Evolutionary conservation across 2,888 invertebrate species (phyloP), one percentile per base, ranked within the genome.

Genomic region (Drosophila setosimentum): DNA sequence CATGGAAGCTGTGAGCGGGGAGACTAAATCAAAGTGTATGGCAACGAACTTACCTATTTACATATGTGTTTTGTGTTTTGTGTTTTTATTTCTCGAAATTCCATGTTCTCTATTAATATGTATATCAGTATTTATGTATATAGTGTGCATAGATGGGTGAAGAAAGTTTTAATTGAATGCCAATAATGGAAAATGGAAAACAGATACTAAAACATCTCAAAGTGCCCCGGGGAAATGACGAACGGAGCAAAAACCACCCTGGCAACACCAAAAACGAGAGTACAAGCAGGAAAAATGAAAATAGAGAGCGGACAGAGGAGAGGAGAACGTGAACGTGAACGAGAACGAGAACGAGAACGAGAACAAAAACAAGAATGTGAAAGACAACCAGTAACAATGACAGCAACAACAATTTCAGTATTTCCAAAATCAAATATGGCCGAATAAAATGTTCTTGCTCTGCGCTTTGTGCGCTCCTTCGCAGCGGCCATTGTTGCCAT

Each of bases 401-500:
- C 62, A 79, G 64, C 72, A 84, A 75, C 71, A 80, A 78, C 81
- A 84, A 78, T 76, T 83, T 79, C 63, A 71, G 80, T 71, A 87
- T 78, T 81, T 83, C 78, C 82, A 83, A 89, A 91, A 88, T 91
- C 90, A 91, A 91, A 91, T 83, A 91, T 91, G 91, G 91, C 91
- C 90, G 92, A 88, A 88, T 83, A 80, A 82, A 84, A 84, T 87
- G 76, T 77, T 78, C 73, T 82, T 68, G 63, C 64, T 82, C 61
- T 79, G 70, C 75, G 60, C 82, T 85, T 85, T 83, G 79, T 74
- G 53, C 77, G 76, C 83, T 87, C 85, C 80, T 87, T 87, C 85
- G 83, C 68, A 61, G 76, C 87, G 80, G 83, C 87, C 87, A 85
- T 88, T 84, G 89, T 90, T 89, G 77, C 82, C 78, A 91, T 90